phyloP scores from a whole-genome alignment of 2,888 invertebrate genomes.

The Agelastica alni region DNA sequence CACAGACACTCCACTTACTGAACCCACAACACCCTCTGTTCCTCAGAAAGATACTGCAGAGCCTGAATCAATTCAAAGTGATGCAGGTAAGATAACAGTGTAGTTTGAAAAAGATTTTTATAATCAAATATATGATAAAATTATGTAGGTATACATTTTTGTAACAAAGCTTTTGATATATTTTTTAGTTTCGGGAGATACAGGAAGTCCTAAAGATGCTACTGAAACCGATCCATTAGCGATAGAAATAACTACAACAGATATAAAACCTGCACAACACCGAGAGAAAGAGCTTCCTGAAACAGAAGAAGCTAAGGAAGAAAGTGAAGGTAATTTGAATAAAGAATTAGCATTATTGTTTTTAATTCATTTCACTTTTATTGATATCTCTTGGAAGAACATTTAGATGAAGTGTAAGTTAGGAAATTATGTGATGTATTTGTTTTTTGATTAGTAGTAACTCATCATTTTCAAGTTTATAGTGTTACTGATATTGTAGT shows the following conservation, averaged over 20 bases:
- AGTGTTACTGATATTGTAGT: too few species aligned
- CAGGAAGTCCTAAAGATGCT: slow-evolving; percentile 10
- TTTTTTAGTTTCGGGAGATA: background rate
- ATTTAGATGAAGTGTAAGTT: too few species aligned
- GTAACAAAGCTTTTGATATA: too few species aligned
- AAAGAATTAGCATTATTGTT: too few species aligned
- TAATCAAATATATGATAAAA: too few species aligned
- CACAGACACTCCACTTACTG: slow-evolving; percentile 3
- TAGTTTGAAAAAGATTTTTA: too few species aligned
- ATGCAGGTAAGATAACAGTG: slow-evolving; percentile 5
- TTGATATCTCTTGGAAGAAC: too few species aligned
- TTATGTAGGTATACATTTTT: too few species aligned
- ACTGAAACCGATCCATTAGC: slow-evolving; percentile 24
- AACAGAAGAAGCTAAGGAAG: slow-evolving; percentile 5
- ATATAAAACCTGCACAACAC: slow-evolving; percentile 12
- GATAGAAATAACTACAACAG: slow-evolving; percentile 18
- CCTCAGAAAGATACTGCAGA: slow-evolving; percentile 17
- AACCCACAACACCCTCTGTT: slow-evolving; percentile 41
- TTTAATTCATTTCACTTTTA: too few species aligned
- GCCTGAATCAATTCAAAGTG: slow-evolving; percentile 14
- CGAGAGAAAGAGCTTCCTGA: slow-evolving; percentile 10
- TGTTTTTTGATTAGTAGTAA: too few species aligned
- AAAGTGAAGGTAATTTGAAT: slow-evolving; percentile 8
- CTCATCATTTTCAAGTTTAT: too few species aligned
- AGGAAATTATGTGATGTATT: too few species aligned